Percentiles rank a stretch among this genome's conserved stretches.
phyloP scores from a whole-genome alignment of 1,140 invertebrate species.

The Diachasma alloeum region DNA sequence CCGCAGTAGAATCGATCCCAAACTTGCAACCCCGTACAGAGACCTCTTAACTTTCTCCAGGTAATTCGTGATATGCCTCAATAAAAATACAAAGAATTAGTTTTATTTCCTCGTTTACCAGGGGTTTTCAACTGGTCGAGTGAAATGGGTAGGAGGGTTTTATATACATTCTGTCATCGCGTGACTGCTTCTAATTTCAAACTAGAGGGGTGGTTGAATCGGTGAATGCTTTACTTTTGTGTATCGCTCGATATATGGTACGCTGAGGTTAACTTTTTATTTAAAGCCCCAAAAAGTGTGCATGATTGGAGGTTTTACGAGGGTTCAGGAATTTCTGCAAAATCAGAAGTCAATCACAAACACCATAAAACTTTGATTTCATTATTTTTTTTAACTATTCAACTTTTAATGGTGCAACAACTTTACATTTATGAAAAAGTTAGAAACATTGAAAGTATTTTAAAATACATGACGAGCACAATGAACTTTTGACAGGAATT shows the following conservation, averaged over 20 bases:
- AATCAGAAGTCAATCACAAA: neutral
- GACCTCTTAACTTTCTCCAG: neutral
- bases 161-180: neutral
- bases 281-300: neutral
- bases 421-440: too few relatives aligned
- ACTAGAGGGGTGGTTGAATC: neutral
- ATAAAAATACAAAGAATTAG: slow-evolving; percentile 8
- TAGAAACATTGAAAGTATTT: too few relatives aligned
- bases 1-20: neutral
- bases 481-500: too few relatives aligned
- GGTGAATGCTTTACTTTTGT: neutral
- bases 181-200: slow-evolving; percentile 1
- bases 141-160: neutral
- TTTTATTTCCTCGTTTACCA: slow-evolving; percentile 4
- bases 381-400: neutral
- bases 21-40: neutral
- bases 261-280: neutral
- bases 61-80: slow-evolving; percentile 2
- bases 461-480: too few relatives aligned
- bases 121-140: neutral
- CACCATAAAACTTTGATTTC: neutral
- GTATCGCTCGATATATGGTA: neutral
- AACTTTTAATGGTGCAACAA: neutral
- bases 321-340: neutral
- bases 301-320: neutral